phyloP scores from a whole-genome alignment of 2,797 vertebrate genomes.

The Cottoperca gobio region DNA sequence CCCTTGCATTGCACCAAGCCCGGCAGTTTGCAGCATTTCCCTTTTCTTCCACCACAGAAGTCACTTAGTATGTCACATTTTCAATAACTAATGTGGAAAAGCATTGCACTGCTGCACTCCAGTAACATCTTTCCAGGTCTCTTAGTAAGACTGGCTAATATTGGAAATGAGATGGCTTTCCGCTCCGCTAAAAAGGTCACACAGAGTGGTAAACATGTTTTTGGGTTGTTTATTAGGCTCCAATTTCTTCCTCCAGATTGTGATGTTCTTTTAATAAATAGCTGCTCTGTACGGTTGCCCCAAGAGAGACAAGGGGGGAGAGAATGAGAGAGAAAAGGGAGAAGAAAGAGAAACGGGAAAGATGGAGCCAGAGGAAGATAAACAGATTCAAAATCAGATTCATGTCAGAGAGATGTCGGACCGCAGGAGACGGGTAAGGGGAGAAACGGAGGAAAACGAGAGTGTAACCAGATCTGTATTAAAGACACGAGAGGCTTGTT shows the following conservation, averaged over 20 bases:
- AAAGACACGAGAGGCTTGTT: conserved; percentile 65
- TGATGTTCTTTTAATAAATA: conserved; percentile 59
- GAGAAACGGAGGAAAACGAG: conserved; percentile 62
- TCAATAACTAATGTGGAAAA: conserved; percentile 28
- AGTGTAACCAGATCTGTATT: conserved; percentile 72
- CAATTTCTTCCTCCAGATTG: conserved; percentile 66
- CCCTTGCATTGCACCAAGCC: not conserved
- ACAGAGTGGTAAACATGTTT: conserved; percentile 58
- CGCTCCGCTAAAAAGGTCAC: conserved; percentile 59
- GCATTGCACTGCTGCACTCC: conserved; percentile 11
- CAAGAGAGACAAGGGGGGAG: conserved; percentile 33
- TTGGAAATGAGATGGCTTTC: conserved; percentile 56
- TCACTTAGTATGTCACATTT: conserved; percentile 48
- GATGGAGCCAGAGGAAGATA: conserved; percentile 35
- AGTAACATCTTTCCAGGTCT: conserved; percentile 27
- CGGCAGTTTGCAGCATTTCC: conserved; percentile 8
- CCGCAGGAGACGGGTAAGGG: conserved; percentile 31
- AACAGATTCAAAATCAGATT: conserved; percentile 63
- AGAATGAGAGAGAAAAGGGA: conserved; percentile 14
- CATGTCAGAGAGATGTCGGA: conserved; percentile 36
- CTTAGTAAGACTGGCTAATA: conserved; percentile 41
- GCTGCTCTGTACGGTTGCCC: conserved; percentile 36
- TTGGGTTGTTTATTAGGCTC: conserved; percentile 62
- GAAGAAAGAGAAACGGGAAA: conserved; percentile 28
- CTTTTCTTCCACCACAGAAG: not conserved